These are phyloP conservation scores for Morone saxatilis DNA, from an alignment of 2,113 vertebrate genomes.

Conservation along the genomic window DNA sequence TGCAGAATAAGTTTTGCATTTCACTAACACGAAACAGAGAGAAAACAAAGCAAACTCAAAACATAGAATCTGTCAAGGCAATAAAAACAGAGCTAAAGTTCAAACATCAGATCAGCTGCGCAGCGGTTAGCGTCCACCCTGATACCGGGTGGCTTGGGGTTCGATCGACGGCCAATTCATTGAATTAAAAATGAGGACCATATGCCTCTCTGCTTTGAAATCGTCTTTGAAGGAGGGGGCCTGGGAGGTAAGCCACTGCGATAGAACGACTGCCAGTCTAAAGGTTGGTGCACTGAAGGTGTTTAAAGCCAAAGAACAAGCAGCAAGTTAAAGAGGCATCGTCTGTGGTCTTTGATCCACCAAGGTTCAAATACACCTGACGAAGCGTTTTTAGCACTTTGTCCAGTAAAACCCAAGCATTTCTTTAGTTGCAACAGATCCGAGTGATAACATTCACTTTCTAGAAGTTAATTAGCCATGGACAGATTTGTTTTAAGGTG, in stretches of 20 bases:
- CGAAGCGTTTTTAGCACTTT: neutral
- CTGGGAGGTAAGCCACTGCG: constrained; percentile 15
- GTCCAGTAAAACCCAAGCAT: neutral
- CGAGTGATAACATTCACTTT: neutral
- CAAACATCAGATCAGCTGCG: constrained; percentile 1
- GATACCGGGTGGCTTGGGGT: constrained; percentile 37
- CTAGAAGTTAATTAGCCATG: neutral
- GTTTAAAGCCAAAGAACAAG: neutral
- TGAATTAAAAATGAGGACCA: constrained; percentile 55
- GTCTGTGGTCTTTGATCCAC: constrained; percentile 7
- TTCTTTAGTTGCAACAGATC: neutral
- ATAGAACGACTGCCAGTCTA: constrained; percentile 30
- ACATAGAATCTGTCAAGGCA: constrained; percentile 23
- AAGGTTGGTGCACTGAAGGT: neutral
- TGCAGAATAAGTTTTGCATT: constrained; percentile 3
- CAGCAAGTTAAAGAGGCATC: neutral
- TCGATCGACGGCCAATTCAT: constrained; percentile 28
- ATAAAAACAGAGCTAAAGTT: constrained; percentile 34
- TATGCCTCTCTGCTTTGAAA: constrained; percentile 45
- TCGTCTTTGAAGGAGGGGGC: neutral
- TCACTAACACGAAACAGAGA: constrained; percentile 28
- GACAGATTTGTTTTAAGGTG: neutral
- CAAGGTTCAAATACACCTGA: constrained; percentile 19
- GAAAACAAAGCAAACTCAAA: constrained; percentile 30
- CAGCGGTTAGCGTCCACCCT: constrained; percentile 20